Evolutionary conservation across 2,888 invertebrate species (phyloP).

Genomic region (Tipula confusa): DNA sequence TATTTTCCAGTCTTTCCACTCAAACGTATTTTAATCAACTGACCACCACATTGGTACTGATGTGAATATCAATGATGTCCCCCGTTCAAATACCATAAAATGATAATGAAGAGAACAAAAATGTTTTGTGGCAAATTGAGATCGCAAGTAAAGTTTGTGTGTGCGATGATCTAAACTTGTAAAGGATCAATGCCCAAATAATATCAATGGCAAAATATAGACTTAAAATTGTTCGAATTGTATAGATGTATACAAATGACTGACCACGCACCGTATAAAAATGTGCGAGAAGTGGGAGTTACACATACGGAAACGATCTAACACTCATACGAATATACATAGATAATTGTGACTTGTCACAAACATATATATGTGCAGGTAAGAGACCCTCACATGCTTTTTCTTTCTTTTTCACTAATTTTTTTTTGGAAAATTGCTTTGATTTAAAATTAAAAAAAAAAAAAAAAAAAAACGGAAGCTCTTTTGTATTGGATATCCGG

Average conservation of each 20-base stretch:
- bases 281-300: conserved; percentile 9
- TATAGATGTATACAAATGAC: not conserved
- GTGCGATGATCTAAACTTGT: not conserved
- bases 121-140: conserved; percentile 4
- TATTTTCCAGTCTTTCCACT: not conserved
- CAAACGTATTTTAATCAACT: not conserved
- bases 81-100: not conserved
- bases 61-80: not conserved
- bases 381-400: not conserved
- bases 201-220: not conserved
- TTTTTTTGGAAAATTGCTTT: not conserved
- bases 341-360: not conserved
- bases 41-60: not conserved
- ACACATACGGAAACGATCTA: no score
- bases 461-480: conserved; percentile 33
- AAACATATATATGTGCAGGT: not conserved
- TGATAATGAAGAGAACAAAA: not conserved
- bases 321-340: not conserved
- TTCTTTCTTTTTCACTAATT: not conserved
- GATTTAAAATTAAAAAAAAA: not conserved
- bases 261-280: not conserved
- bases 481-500: conserved; percentile 35
- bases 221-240: not conserved
- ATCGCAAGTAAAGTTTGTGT: not conserved
- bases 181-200: conserved; percentile 20